Base-by-base conservation (phyloP, 2,113 vertebrate genomes). In the Crocuta crocuta region DNA sequence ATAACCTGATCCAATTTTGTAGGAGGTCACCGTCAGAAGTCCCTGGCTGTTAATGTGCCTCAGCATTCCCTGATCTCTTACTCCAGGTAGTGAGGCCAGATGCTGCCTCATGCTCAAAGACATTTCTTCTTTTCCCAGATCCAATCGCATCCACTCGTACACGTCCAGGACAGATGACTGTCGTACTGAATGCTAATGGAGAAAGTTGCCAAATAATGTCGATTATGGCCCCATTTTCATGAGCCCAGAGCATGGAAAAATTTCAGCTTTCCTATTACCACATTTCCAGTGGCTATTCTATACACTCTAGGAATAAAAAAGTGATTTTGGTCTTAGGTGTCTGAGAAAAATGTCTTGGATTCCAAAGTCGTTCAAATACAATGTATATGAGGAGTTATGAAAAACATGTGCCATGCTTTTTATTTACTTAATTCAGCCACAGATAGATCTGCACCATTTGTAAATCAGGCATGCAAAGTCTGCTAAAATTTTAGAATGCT, bases 1-100 rank as follows among this genome's bases (percentile, higher is more conserved):
- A 97, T 98, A 98, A 89, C 89, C 86, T 78, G 96, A 97, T 97
- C 94, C 97, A 95, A 86, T 98, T 98, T 96, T 58, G 79, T n/a
- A 95, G 97, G 95, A 53, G 81, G 98, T 96, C 98, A 96, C 95
- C 17, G 0, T 28, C 10, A 95, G 96, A 70, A 89, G 88, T 87
- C 98, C 92, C 74, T 17, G 89, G 89, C 96, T 97, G 50, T 58
- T 96, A 95, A 96, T 1, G 13, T 45, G 74, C 85, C 92, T 91
- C 81, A 0, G 50, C 5, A 16, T 93, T 90, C 70, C 86, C 78
- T 65, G 95, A 84, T 92, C 93, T 96, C 74, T 94, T 55, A 4
- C 92, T 90, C 90, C 66, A 70, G 70, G 92, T 82, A 94, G 92
- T 58, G 23, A 97, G 76, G 61, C 84, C 94, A 94, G 82, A 76